Evolutionary conservation across 1,140 invertebrate genomes (phyloP).

Genomic region (Drosophila obscura): DNA sequence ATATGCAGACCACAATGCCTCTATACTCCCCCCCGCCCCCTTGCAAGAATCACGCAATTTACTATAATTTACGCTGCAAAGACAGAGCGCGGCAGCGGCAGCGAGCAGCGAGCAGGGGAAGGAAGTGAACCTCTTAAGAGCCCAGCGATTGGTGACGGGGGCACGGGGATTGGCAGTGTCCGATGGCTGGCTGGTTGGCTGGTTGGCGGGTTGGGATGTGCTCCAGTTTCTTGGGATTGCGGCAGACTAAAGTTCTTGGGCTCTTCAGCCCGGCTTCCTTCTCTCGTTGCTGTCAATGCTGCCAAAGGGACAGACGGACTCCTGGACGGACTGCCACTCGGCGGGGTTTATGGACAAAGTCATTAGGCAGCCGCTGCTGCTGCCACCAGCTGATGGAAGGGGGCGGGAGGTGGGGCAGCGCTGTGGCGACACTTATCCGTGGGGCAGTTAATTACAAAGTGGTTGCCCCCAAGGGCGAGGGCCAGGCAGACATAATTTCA

Average conservation of each 20-base stretch:
- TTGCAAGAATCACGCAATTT: conserved; percentile 74
- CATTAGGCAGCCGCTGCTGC: conserved; percentile 78
- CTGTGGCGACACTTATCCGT: conserved; percentile 65
- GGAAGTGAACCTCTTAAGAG: neutral
- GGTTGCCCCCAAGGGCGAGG: conserved; percentile 14
- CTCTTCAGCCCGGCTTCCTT: conserved; percentile 11
- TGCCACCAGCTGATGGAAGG: conserved; percentile 4
- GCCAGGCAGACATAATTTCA: conserved; percentile 60
- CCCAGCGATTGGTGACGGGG: no score
- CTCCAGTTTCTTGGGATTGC: conserved; percentile 70
- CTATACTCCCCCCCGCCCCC: neutral
- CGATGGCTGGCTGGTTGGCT: neutral
- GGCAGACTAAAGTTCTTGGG: conserved; percentile 43
- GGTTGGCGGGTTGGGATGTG: conserved; percentile 9
- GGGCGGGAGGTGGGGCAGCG: conserved; percentile 35
- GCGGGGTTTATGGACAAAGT: conserved; percentile 70
- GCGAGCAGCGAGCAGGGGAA: neutral
- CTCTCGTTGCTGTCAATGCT: conserved; percentile 59
- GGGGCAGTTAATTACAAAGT: conserved; percentile 72
- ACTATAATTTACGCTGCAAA: conserved; percentile 62
- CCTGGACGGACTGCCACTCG: conserved; percentile 7
- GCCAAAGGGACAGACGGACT: conserved; percentile 5
- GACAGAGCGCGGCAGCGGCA: no score
- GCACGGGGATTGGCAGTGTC: neutral
- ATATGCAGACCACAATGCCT: neutral